phyloP scores from a whole-genome alignment of 2,113 vertebrate genomes.

The Triplophysa rosa region DNA sequence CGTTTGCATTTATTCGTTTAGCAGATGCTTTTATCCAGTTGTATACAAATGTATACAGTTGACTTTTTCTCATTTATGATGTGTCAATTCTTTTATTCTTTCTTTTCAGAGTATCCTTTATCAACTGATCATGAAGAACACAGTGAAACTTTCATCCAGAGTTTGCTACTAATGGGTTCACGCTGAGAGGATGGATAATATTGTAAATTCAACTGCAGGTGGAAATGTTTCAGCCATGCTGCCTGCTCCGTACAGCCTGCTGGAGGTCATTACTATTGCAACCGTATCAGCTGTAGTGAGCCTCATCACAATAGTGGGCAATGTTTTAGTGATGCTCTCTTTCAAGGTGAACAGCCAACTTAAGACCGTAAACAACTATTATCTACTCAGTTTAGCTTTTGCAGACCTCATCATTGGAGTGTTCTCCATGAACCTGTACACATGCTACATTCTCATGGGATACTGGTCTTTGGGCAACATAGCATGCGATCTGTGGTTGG shows the following conservation, averaged over 20 bases:
- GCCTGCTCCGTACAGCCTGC: slow-evolving; percentile 76
- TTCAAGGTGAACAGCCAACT: slow-evolving; percentile 98
- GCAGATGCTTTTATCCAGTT: too few species aligned
- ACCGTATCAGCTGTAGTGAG: slow-evolving; percentile 91
- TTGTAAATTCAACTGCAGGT: slow-evolving; percentile 74
- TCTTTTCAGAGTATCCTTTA: slow-evolving; percentile 31
- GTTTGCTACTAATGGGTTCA: slow-evolving; percentile 33
- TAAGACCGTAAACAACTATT: slow-evolving; percentile 98
- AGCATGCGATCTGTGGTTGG: slow-evolving; percentile 96
- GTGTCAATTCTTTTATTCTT: not conserved
- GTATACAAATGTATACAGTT: not conserved
- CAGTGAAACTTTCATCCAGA: slow-evolving; percentile 8
- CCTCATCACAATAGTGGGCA: slow-evolving; percentile 91
- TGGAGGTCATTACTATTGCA: slow-evolving; percentile 90
- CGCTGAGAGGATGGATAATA: slow-evolving; percentile 64
- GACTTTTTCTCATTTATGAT: not conserved
- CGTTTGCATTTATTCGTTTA: too few species aligned
- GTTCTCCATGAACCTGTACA: slow-evolving; percentile 98
- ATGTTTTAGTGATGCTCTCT: slow-evolving; percentile 94
- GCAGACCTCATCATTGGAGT: slow-evolving; percentile 97
- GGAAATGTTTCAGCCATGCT: slow-evolving; percentile 76
- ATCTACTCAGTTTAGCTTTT: slow-evolving; percentile 94
- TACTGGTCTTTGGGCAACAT: slow-evolving; percentile 93
- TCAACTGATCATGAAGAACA: slow-evolving; percentile 56
- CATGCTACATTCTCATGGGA: slow-evolving; percentile 94